phyloP scores from a whole-genome alignment of 2,797 vertebrate species.

The Schizopygopsis malacanthus region DNA sequence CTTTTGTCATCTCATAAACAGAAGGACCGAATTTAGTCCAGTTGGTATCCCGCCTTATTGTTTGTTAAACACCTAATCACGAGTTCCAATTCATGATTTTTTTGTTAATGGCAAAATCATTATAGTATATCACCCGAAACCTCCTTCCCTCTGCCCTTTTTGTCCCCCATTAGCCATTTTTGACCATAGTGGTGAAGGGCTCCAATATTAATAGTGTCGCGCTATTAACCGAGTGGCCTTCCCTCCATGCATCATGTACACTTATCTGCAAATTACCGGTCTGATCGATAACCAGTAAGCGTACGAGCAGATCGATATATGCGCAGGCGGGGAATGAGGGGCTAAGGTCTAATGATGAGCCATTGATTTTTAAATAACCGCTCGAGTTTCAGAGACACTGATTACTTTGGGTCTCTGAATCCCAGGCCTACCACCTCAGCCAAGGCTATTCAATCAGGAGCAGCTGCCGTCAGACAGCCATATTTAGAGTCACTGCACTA shows the following conservation, averaged over 20 bases:
- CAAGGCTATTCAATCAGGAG: constrained; percentile 60
- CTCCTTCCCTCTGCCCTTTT: constrained; percentile 60
- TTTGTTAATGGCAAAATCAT: constrained; percentile 20
- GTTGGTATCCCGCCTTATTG: background rate
- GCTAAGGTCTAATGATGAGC: constrained; percentile 64
- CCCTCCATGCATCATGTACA: constrained; percentile 59
- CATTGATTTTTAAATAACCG: constrained; percentile 72
- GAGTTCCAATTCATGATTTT: background rate
- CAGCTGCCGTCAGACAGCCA: constrained; percentile 55
- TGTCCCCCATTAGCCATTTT: constrained; percentile 39
- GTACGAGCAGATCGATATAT: constrained; percentile 62
- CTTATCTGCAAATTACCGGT: constrained; percentile 64
- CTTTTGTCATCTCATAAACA: background rate
- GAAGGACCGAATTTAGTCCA: background rate
- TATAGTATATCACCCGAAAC: background rate
- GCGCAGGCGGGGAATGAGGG: constrained; percentile 60
- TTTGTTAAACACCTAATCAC: background rate
- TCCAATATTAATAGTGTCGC: constrained; percentile 63
- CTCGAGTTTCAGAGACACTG: constrained; percentile 70
- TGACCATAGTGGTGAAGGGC: constrained; percentile 37
- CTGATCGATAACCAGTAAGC: constrained; percentile 65
- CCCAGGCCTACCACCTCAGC: constrained; percentile 54
- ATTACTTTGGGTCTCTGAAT: constrained; percentile 62
- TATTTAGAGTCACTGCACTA: constrained; percentile 57
- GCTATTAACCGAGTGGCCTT: constrained; percentile 57